phyloP scores from a whole-genome alignment of 1,140 invertebrate species.

The Brachionus rotundiformis region DNA sequence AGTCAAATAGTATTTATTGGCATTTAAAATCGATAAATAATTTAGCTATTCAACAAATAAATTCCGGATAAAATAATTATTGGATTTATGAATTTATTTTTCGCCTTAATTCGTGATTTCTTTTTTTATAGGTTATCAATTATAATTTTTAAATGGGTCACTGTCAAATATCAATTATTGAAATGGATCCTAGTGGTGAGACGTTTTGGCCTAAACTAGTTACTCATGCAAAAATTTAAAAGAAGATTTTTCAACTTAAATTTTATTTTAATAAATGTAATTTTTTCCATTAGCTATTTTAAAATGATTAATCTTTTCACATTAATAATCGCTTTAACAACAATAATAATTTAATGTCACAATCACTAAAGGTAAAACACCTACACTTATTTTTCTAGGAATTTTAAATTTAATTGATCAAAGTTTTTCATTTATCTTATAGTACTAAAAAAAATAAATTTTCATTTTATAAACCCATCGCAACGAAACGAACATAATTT shows the following conservation, averaged over 20 bases:
- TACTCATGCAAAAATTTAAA: conserved; percentile 15
- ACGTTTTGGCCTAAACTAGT: background rate
- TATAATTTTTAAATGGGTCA: background rate
- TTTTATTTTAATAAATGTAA: background rate
- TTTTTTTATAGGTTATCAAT: background rate
- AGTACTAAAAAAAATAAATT: no score
- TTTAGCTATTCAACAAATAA: background rate
- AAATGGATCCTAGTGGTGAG: background rate
- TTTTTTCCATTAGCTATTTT: conserved; percentile 1
- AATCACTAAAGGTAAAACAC: background rate
- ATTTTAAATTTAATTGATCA: background rate
- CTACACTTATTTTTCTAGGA: background rate
- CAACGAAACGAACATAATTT: conserved; percentile 12
- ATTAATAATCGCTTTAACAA: background rate
- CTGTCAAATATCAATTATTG: background rate
- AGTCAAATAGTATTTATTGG: no score
- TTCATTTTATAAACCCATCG: background rate
- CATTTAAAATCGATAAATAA: background rate
- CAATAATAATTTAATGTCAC: background rate
- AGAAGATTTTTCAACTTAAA: background rate
- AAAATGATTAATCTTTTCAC: background rate
- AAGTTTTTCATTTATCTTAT: no score
- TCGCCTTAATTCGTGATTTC: background rate
- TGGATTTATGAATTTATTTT: background rate
- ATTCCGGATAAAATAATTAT: background rate